phyloP scores from a whole-genome alignment of 2,113 vertebrate genomes.

The Gambusia affinis region DNA sequence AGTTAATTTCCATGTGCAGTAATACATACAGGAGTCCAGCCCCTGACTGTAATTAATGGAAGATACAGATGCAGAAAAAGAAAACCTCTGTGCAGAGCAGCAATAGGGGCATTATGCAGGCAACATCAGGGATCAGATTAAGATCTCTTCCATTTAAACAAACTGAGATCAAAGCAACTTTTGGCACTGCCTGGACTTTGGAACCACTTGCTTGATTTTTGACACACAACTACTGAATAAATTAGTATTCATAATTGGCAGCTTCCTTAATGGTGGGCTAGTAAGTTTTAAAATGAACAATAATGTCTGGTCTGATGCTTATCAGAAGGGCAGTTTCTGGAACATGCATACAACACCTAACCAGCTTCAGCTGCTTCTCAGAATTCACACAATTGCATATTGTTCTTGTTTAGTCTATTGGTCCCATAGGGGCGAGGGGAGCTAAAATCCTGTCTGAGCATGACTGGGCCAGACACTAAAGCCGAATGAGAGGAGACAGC shows the following conservation, averaged over 20 bases:
- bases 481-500: constrained; percentile 51
- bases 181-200: constrained; percentile 8
- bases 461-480: constrained; percentile 56
- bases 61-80: constrained; percentile 18
- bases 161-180: constrained; percentile 35
- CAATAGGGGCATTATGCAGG: constrained; percentile 29
- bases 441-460: constrained; percentile 61
- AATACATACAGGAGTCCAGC: constrained; percentile 68
- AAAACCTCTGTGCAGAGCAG: constrained; percentile 20
- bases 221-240: constrained; percentile 18
- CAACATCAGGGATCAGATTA: constrained; percentile 44
- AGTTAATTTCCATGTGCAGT: constrained; percentile 52
- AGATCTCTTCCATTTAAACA: constrained; percentile 22
- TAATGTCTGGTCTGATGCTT: constrained; percentile 11
- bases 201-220: constrained; percentile 15
- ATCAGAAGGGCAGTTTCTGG: constrained; percentile 19
- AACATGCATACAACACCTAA: constrained; percentile 15
- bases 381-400: constrained; percentile 42
- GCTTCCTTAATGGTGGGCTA: neutral
- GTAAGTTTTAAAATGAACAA: constrained; percentile 6
- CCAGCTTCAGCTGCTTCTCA: constrained; percentile 37
- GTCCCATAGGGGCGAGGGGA: constrained; percentile 50
- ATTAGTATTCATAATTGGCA: constrained; percentile 6
- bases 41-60: constrained; percentile 40
- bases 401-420: constrained; percentile 60